A percentile compares a stretch with the other conserved stretches of the same genome.
These are phyloP conservation scores for Gallinago nigripennis DNA, from an alignment of 2,797 vertebrate species.

Conservation along the genomic window DNA sequence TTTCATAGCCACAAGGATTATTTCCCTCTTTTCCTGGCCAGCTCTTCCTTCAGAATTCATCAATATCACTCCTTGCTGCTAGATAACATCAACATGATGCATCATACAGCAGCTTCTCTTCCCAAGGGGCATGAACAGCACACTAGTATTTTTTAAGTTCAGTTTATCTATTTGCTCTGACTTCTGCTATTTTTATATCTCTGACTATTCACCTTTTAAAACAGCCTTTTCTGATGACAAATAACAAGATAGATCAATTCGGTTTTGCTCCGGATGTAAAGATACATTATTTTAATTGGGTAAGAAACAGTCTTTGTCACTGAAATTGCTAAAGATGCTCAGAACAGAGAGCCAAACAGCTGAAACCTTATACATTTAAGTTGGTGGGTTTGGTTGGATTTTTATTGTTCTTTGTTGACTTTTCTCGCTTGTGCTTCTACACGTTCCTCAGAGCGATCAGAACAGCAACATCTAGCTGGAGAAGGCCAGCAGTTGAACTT, in stretches of 20 bases:
- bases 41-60: conserved; percentile 36
- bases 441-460: neutral
- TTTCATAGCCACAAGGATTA: conserved; percentile 54
- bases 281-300: conserved; percentile 18
- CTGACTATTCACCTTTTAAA: conserved; percentile 18
- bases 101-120: neutral
- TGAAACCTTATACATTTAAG: neutral
- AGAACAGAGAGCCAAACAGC: neutral
- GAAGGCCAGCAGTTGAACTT: neutral
- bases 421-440: neutral
- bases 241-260: neutral
- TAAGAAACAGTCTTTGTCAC: neutral
- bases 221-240: conserved; percentile 21
- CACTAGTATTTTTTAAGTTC: neutral
- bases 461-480: neutral
- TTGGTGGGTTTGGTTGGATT: neutral
- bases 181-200: neutral
- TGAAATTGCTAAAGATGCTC: neutral
- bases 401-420: neutral
- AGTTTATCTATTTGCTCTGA: neutral
- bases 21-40: conserved; percentile 24
- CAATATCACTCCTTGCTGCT: conserved; percentile 16
- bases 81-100: neutral
- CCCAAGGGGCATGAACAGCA: neutral
- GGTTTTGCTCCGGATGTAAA: conserved; percentile 7